Percentiles rank a stretch among this genome's conserved stretches.
Evolutionary conservation across 2,888 invertebrate genomes (phyloP).

Genomic region (Cryptocheilus praepositus): DNA sequence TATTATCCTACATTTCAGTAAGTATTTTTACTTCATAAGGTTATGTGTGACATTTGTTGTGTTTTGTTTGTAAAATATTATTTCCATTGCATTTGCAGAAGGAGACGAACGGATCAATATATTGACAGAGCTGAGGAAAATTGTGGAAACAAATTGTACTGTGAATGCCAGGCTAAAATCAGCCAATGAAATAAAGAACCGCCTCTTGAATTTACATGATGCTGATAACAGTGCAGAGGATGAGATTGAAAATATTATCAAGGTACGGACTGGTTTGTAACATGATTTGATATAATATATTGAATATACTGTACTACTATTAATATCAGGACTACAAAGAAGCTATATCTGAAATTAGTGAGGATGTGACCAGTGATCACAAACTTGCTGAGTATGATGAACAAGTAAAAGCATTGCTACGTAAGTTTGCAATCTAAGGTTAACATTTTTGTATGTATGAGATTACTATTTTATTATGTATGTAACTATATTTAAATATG

Average conservation of each 20-base stretch:
- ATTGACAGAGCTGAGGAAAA: slow-evolving; percentile 4
- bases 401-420: slow-evolving; percentile 6
- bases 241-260: not conserved
- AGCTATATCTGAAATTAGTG: not conserved
- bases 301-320: not conserved
- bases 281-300: too few relatives aligned
- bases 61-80: too few relatives aligned
- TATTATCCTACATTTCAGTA: slow-evolving; percentile 7
- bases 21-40: not conserved
- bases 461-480: not conserved
- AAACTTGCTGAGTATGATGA: slow-evolving; percentile 1
- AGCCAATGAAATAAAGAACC: slow-evolving; percentile 3
- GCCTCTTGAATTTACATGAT: not conserved
- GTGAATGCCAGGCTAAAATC: not conserved
- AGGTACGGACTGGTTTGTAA: not conserved
- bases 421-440: not conserved
- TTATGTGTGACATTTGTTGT: not conserved
- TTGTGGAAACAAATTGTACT: slow-evolving; percentile 2
- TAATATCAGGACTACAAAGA: slow-evolving; percentile 4
- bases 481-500: too few relatives aligned
- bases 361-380: not conserved
- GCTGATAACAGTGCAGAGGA: not conserved
- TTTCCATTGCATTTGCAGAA: not conserved
- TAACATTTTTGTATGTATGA: not conserved
- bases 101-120: not conserved